Base-by-base conservation (phyloP, 1,140 invertebrate species). In the Brachionus rubens region DNA sequence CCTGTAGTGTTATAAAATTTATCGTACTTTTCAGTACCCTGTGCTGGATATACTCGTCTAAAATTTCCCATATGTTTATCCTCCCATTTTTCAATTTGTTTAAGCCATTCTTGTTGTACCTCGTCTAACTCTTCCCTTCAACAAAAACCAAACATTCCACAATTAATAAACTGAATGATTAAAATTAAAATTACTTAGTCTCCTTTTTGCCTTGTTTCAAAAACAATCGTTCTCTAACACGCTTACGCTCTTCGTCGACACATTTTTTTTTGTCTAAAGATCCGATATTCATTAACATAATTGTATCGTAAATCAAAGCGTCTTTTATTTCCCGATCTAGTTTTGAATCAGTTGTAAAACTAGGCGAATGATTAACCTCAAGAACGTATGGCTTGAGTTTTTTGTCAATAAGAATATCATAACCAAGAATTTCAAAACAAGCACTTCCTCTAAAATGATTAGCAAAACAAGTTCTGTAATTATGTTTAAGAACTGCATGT, bases 321-420 rank as follows among this genome's bases (percentile, higher is more conserved):
- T 92, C 90, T 82, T 95, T 95, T 2, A 95, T 89, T 79, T 92
- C 91, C 75, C 87, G 87, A 81, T 95, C 92, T 48, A 94, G 84
- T 75, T 88, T 87, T 1, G 91, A 89, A 81, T 93, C 91, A 0
- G 91, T 93, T 79, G 92, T 90, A 80, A 93, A 93, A 84, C 92
- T 94, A 3, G 92, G 92, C 4, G 92, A 94, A 80, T 93, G 92
- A 84, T 95, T 94, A 1, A 92, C 92, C 85, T 94, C 92, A 54
- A 95, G 85, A 36, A 95, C 87, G 78, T 88, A 91, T 0, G 92
- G 92, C 80, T 91, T 91, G n/a, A 93, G 82, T 79, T 90, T 91
- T 82, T 89, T 88, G 82, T 94, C 92, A 21, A 95, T 85, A 24
- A 95, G 83, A 77, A 95, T 90, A 81, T 95, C 92, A 78, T 94